Conservation (phyloP, 2,113 vertebrate genomes). For the Upupa epops region DNA sequence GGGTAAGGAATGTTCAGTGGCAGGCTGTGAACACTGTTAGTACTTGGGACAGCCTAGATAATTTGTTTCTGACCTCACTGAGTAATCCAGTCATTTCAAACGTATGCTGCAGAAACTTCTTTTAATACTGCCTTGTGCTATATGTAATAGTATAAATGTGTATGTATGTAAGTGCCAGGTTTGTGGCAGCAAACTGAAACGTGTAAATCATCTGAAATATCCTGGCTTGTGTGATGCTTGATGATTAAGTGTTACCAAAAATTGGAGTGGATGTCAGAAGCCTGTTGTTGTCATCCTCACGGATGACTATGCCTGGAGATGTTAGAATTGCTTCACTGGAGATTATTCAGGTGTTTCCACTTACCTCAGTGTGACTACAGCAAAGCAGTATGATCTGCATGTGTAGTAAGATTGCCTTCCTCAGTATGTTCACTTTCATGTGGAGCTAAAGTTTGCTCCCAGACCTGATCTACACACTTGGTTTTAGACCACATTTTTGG, state of each 20-base stretch:
- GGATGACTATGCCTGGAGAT: constrained; percentile 2
- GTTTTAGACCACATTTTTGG: not conserved
- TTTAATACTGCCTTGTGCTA: not conserved
- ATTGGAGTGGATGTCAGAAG: not conserved
- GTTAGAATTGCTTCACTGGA: constrained; percentile 44
- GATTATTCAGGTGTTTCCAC: constrained; percentile 9
- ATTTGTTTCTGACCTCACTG: not conserved
- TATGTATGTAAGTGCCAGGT: not conserved
- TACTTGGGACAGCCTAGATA: not conserved
- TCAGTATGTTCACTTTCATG: not conserved
- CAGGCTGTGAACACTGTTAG: not conserved
- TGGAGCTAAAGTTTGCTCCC: not conserved
- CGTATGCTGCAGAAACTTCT: not conserved
- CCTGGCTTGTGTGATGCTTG: not conserved
- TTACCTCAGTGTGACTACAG: constrained; percentile 16
- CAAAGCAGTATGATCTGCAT: not conserved
- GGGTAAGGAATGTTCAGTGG: not conserved
- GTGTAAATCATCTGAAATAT: not conserved
- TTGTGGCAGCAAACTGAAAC: not conserved
- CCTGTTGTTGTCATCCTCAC: constrained; percentile 4
- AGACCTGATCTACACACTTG: not conserved
- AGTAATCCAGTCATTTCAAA: not conserved
- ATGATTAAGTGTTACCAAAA: constrained; percentile 14
- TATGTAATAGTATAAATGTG: constrained; percentile 14
- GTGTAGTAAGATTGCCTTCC: not conserved